phyloP scores from a whole-genome alignment of 2,113 vertebrate species.

The Cynopterus brachyotis region DNA sequence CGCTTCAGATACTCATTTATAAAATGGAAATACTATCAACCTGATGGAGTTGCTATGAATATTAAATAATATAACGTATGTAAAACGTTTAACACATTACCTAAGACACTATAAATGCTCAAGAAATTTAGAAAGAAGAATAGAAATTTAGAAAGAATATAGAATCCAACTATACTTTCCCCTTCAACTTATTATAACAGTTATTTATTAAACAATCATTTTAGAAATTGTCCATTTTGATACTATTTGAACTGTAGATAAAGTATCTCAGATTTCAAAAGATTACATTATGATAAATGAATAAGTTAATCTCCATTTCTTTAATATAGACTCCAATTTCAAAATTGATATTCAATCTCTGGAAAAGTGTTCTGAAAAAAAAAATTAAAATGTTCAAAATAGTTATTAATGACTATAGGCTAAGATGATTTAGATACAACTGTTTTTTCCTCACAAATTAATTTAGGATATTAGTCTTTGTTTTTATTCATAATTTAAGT shows the following conservation, averaged over 20 bases:
- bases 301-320: not conserved
- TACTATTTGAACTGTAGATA: not conserved
- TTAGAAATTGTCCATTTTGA: not conserved
- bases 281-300: not conserved
- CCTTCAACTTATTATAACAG: not conserved
- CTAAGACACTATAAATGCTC: not conserved
- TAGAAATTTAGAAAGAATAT: not conserved
- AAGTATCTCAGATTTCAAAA: not conserved
- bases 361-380: not conserved
- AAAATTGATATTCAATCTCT: not conserved
- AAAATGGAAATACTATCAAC: not conserved
- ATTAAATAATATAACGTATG: not conserved
- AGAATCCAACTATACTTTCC: not conserved
- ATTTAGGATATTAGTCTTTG: not conserved
- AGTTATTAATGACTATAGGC: not conserved
- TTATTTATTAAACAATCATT: not conserved
- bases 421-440: not conserved
- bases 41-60: not conserved
- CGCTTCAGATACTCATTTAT: not conserved
- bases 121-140: not conserved
- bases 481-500: conserved; percentile 6
- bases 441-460: not conserved
- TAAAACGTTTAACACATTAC: not conserved
- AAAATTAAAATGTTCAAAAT: not conserved
- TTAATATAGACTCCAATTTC: not conserved